A percentile compares a stretch with the other conserved stretches of the same genome.
phyloP scores from a whole-genome alignment of 2,888 invertebrate genomes.

The Syritta pipiens region DNA sequence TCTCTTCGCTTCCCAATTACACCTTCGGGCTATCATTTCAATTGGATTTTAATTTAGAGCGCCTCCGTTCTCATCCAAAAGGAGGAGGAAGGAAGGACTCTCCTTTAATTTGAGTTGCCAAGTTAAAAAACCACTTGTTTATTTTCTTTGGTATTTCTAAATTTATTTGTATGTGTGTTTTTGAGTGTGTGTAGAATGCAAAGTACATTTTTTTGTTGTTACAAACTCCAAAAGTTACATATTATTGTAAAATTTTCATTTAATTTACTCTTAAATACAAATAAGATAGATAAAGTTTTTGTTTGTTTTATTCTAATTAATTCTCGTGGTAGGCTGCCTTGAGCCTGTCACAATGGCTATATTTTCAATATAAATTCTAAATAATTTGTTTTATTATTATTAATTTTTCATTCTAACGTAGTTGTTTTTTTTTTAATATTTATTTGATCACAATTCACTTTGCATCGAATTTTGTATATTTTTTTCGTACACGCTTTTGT shows the following conservation, averaged over 20 bases:
- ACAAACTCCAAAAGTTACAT: conserved; percentile 25
- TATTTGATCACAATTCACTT: conserved; percentile 79
- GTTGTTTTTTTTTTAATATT: conserved; percentile 25
- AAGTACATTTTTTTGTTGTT: conserved; percentile 12
- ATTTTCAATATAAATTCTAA: conserved; percentile 50
- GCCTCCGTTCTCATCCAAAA: background rate
- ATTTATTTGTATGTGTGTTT: background rate
- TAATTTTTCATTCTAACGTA: background rate
- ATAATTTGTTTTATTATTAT: conserved; percentile 13
- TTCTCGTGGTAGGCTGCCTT: no score
- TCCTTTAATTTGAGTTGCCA: no score
- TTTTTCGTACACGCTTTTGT: conserved; percentile 67
- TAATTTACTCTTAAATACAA: conserved; percentile 4
- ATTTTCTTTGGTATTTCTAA: background rate
- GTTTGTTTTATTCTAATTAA: no score
- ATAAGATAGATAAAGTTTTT: conserved; percentile 13
- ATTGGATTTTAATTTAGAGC: conserved; percentile 23
- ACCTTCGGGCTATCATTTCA: background rate
- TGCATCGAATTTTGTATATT: conserved; percentile 75
- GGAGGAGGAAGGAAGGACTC: no score
- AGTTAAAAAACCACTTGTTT: background rate
- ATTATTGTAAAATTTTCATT: conserved; percentile 4
- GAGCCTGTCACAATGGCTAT: background rate
- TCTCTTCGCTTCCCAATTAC: background rate
- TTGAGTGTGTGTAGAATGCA: conserved; percentile 30